Percentiles rank a stretch among this genome's conserved stretches.
These are phyloP conservation scores for Ramphastos sulfuratus DNA, from an alignment of 2,113 vertebrate species.

Conservation along the genomic window DNA sequence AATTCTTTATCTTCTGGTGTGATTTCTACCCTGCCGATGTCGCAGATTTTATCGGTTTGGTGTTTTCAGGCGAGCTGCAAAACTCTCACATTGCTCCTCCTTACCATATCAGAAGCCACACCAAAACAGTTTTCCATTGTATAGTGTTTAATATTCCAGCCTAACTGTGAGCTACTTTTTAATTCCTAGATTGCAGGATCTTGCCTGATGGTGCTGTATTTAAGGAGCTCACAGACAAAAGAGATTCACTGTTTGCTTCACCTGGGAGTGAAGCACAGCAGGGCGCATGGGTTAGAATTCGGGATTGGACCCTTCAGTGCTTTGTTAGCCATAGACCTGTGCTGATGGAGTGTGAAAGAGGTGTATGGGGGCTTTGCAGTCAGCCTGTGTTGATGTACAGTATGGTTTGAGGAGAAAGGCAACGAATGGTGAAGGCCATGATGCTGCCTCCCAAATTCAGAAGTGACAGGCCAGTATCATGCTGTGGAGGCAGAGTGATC, in stretches of 20 bases:
- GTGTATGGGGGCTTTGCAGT: background rate
- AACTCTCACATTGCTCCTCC: background rate
- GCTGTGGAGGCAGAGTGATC: background rate
- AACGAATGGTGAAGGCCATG: background rate
- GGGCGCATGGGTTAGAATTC: background rate
- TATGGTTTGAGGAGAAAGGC: background rate
- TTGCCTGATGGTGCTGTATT: background rate
- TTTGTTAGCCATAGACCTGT: accelerated
- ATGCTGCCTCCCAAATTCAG: background rate
- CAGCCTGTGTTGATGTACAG: background rate
- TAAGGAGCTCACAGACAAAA: background rate
- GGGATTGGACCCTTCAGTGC: background rate
- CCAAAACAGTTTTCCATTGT: background rate
- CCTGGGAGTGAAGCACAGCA: background rate
- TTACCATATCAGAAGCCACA: background rate
- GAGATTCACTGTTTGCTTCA: background rate
- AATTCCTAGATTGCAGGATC: background rate
- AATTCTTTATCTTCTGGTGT: background rate
- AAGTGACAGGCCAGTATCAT: background rate
- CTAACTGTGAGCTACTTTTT: background rate
- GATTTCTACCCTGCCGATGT: background rate
- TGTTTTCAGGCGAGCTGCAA: background rate
- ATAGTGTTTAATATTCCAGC: background rate
- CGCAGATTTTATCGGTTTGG: background rate
- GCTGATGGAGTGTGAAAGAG: background rate